These are phyloP conservation scores for Plagodis dolabraria DNA, from an alignment of 2,888 invertebrate genomes.

Conservation along the genomic window DNA sequence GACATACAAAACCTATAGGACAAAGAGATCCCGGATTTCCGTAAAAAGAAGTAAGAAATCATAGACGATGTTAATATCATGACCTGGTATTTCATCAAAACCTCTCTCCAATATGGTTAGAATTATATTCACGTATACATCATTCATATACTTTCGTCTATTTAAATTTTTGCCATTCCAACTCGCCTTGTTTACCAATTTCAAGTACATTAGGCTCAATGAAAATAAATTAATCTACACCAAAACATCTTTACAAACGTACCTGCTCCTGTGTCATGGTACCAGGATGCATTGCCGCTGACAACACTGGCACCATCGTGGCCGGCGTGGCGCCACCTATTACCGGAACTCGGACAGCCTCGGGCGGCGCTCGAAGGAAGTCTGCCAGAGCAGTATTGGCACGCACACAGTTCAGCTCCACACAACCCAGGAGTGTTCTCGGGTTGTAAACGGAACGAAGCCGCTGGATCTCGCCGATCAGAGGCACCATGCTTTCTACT, in stretches of 20 bases:
- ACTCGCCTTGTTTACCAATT: no score
- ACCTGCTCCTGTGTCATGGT: conserved; percentile 77
- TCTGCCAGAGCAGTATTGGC: conserved; percentile 89
- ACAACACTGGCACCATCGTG: conserved; percentile 89
- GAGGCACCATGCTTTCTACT: conserved; percentile 89
- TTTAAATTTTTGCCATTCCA: no score
- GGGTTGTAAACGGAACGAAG: conserved; percentile 71
- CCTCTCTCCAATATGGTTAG: no score
- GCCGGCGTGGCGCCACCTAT: conserved; percentile 88
- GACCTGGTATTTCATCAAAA: no score
- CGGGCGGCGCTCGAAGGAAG: conserved; percentile 85
- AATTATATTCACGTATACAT: no score
- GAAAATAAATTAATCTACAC: no score
- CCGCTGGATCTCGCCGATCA: conserved; percentile 88
- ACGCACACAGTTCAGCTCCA: conserved; percentile 88
- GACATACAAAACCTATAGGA: no score
- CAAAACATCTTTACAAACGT: not conserved
- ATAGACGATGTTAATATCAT: no score
- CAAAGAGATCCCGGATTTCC: no score
- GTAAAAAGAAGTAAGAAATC: no score
- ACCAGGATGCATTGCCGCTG: conserved; percentile 85
- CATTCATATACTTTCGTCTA: no score
- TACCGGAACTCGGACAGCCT: conserved; percentile 87
- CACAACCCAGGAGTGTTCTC: conserved; percentile 85
- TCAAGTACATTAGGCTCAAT: no score